Percentiles rank a stretch among this genome's conserved stretches.
Evolutionary conservation across 2,888 invertebrate genomes (phyloP).

Genomic region (Augiades crinisus): DNA sequence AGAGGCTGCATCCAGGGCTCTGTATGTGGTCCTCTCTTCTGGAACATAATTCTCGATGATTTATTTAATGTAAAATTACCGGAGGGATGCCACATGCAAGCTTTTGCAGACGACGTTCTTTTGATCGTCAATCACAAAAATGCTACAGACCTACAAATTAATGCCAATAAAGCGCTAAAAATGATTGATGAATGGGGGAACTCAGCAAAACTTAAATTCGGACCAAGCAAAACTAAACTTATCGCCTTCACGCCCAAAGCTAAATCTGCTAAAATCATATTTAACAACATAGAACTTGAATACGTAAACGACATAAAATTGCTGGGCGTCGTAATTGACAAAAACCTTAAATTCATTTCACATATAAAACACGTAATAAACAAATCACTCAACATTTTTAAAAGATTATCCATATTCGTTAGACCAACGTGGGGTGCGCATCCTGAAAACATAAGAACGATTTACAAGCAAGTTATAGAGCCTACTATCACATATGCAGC

Average conservation of each 20-base stretch:
- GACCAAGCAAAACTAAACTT: not conserved
- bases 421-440: constrained; percentile 31
- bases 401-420: not conserved
- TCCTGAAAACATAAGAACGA: constrained; percentile 25
- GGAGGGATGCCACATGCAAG: not conserved
- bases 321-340: not conserved
- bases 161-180: not conserved
- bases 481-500: constrained; percentile 31
- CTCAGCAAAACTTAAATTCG: not conserved
- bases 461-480: constrained; percentile 30
- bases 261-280: not conserved
- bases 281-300: not conserved
- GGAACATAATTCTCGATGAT: not conserved
- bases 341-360: not conserved
- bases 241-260: constrained; percentile 6
- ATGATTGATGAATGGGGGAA: not conserved
- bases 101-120: not conserved
- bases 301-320: not conserved
- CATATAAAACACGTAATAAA: not conserved
- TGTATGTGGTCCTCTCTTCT: not conserved
- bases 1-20: constrained; percentile 3
- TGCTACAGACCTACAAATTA: not conserved
- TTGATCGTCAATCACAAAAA: not conserved
- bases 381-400: not conserved
- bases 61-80: not conserved